These are phyloP conservation scores for Harlomillsia oculata DNA, from an alignment of 1,140 invertebrate species.

Conservation along the genomic window DNA sequence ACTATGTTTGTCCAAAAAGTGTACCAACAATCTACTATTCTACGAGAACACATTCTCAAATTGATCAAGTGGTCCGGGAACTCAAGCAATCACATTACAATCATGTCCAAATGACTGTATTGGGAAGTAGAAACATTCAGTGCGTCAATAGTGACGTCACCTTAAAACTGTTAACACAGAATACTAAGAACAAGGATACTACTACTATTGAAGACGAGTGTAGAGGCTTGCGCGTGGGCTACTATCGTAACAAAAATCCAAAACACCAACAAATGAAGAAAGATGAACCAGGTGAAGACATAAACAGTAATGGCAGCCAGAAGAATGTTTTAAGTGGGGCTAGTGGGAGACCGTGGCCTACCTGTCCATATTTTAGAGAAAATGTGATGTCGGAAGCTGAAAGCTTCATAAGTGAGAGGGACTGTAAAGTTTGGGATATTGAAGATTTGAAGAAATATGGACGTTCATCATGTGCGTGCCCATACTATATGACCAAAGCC, in stretches of 20 bases:
- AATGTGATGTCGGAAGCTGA: no score
- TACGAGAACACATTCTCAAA: slow-evolving; percentile 21
- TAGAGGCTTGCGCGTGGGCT: not conserved
- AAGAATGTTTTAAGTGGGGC: not conserved
- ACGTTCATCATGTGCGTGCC: not conserved
- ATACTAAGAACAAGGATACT: not conserved
- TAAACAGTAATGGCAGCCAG: not conserved
- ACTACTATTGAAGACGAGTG: slow-evolving; percentile 2
- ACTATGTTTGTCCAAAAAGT: no score
- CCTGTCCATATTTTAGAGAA: not conserved
- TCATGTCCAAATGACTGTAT: slow-evolving; percentile 2
- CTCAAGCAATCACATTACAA: slow-evolving; percentile 7
- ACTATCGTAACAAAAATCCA: not conserved
- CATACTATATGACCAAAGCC: slow-evolving; percentile 42
- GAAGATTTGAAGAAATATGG: slow-evolving; percentile 10
- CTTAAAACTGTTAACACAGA: not conserved
- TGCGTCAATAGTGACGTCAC: slow-evolving; percentile 4
- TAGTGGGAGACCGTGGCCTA: not conserved
- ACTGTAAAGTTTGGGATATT: slow-evolving; percentile 1
- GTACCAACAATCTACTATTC: slow-evolving; percentile 16
- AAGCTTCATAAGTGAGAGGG: not conserved
- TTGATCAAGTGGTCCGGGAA: slow-evolving; percentile 16
- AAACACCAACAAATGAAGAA: not conserved
- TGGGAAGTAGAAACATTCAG: slow-evolving; percentile 10
- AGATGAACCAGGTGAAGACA: not conserved